Evolutionary conservation across 2,797 vertebrate species (phyloP).

Genomic region (Cuculus canorus): DNA sequence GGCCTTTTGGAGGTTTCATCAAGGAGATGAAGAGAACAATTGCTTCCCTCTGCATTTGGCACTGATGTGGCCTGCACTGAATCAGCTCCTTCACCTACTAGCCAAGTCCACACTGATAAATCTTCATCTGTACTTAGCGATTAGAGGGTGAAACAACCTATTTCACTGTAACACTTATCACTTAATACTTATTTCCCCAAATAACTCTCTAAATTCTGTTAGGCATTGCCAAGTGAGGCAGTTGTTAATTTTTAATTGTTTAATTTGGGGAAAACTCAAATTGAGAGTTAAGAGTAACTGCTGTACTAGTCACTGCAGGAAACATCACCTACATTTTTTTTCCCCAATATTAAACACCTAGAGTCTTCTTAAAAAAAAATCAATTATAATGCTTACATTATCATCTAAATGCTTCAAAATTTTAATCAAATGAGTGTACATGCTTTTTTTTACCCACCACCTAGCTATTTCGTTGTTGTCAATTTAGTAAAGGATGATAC

Average conservation of each 20-base stretch:
- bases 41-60: not conserved
- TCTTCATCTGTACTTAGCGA: not conserved
- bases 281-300: not conserved
- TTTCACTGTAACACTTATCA: not conserved
- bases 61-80: not conserved
- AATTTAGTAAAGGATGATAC: not conserved
- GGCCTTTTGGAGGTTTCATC: not conserved
- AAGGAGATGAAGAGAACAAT: not conserved
- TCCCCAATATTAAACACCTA: not conserved
- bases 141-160: not conserved
- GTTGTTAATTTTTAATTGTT: not conserved
- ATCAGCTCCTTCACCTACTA: not conserved
- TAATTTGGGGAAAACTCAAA: not conserved
- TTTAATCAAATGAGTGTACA: not conserved
- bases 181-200: not conserved
- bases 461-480: not conserved
- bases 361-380: not conserved
- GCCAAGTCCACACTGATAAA: not conserved
- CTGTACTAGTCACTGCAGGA: not conserved
- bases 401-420: not conserved
- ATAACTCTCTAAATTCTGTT: not conserved
- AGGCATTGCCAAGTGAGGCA: not conserved
- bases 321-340: not conserved
- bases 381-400: not conserved
- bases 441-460: not conserved